Evolutionary conservation across 2,888 invertebrate genomes (phyloP).

Genomic region (Conops quadrifasciatus): DNA sequence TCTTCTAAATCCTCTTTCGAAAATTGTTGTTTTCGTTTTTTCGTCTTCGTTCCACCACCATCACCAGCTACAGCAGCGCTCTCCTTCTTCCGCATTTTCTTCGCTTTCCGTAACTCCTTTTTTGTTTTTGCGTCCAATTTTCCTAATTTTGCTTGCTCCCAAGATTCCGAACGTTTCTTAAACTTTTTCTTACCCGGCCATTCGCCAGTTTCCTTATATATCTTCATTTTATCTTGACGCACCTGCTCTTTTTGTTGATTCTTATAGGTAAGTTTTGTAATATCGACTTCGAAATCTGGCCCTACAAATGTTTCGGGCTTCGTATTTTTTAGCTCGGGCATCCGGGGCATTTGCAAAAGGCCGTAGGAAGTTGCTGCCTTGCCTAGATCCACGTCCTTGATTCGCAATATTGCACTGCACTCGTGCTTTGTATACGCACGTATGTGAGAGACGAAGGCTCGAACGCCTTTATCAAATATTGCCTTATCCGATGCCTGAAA

Average conservation of each 20-base stretch:
- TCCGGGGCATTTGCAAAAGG: slow-evolving; percentile 87
- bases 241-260: slow-evolving; percentile 81
- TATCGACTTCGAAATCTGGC: slow-evolving; percentile 71
- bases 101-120: slow-evolving; percentile 66
- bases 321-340: slow-evolving; percentile 89
- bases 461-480: slow-evolving; percentile 85
- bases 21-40: slow-evolving; percentile 69
- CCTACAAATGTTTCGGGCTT: slow-evolving; percentile 66
- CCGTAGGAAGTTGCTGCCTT: slow-evolving; percentile 89
- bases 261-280: slow-evolving; percentile 78
- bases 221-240: slow-evolving; percentile 75
- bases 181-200: slow-evolving; percentile 74
- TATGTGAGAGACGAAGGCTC: slow-evolving; percentile 95
- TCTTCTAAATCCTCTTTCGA: slow-evolving; percentile 80
- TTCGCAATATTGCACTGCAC: slow-evolving; percentile 84
- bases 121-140: slow-evolving; percentile 68
- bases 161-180: slow-evolving; percentile 72
- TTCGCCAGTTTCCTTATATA: slow-evolving; percentile 76
- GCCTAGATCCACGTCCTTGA: slow-evolving; percentile 88
- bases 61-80: slow-evolving; percentile 50
- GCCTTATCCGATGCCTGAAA: slow-evolving; percentile 75
- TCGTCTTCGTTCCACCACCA: slow-evolving; percentile 56
- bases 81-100: slow-evolving; percentile 63
- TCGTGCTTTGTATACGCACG: slow-evolving; percentile 96
- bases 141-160: slow-evolving; percentile 79